Percentiles rank a stretch among this genome's conserved stretches.
Conservation (phyloP, 2,888 invertebrate genomes). For the Mesoligia furuncula region DNA sequence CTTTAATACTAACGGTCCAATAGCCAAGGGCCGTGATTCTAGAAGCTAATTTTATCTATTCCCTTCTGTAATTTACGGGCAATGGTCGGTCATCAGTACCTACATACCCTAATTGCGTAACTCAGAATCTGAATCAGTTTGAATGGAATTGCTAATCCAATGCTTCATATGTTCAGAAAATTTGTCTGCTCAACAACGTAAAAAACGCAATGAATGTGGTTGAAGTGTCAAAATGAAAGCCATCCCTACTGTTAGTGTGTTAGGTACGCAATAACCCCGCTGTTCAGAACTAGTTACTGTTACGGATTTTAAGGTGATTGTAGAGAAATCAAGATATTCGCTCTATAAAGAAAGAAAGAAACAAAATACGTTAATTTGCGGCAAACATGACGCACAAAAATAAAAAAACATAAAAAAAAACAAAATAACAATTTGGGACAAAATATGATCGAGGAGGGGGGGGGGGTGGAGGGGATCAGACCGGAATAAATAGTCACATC, state of each 20-base stretch:
- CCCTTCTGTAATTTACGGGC: background rate
- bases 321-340: background rate
- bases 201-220: background rate
- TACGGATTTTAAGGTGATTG: background rate
- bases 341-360: background rate
- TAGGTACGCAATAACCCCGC: background rate
- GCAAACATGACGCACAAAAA: no score
- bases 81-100: no score
- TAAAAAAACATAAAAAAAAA: no score
- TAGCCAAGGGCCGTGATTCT: no score
- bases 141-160: background rate
- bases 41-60: background rate
- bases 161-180: background rate
- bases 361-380: no score
- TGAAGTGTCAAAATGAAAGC: background rate
- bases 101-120: background rate
- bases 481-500: no score
- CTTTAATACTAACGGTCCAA: no score
- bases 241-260: background rate
- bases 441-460: no score
- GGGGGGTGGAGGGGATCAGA: no score
- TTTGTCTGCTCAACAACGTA: background rate
- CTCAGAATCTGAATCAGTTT: background rate
- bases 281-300: background rate
- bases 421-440: no score